Percentiles rank a stretch among this genome's conserved stretches.
phyloP scores from a whole-genome alignment of 2,797 vertebrate species.

The Tragelaphus oryx region DNA sequence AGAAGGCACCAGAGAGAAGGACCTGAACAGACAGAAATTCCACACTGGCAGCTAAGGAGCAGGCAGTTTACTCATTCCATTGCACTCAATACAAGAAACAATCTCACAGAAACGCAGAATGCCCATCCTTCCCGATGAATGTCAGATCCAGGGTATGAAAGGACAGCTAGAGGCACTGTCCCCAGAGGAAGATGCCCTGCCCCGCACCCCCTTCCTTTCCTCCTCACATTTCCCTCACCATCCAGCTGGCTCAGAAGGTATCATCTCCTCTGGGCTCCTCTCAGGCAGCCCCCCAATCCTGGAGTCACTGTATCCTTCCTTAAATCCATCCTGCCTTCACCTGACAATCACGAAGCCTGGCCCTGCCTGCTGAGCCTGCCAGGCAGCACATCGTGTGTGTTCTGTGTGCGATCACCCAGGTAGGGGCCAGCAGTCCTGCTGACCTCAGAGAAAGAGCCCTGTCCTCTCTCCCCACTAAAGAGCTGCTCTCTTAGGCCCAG shows the following conservation, averaged over 20 bases:
- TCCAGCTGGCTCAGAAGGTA: not conserved
- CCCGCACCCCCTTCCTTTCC: not conserved
- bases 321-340: not conserved
- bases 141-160: not conserved
- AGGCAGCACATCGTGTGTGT: not conserved
- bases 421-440: not conserved
- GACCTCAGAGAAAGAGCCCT: not conserved
- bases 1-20: not conserved
- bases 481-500: not conserved
- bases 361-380: not conserved
- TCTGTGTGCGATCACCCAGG: fast-evolving
- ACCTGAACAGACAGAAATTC: not conserved
- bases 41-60: not conserved
- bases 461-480: not conserved
- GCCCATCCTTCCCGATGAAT: not conserved
- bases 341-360: not conserved
- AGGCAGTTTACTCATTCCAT: conserved; percentile 42
- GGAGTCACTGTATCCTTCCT: not conserved
- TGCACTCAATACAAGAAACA: not conserved
- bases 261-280: not conserved
- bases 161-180: not conserved
- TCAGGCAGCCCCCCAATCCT: not conserved
- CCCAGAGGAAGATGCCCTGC: not conserved
- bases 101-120: not conserved
- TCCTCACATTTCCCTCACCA: not conserved